Percentiles rank a stretch among this genome's conserved stretches.
Conservation (phyloP, 2,888 invertebrate species). For the Pheosia tremula region DNA sequence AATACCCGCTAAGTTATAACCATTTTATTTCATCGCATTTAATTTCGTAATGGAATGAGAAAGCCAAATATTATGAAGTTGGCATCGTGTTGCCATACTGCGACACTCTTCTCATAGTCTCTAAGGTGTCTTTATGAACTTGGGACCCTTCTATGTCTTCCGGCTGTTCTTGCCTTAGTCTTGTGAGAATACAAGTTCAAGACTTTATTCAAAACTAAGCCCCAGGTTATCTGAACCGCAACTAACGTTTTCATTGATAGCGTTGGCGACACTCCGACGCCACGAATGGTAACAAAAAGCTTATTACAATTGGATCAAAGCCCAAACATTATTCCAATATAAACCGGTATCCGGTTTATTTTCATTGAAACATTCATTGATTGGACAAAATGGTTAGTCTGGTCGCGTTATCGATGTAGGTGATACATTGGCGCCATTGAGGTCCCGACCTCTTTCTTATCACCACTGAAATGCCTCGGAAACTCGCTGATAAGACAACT, state of each 20-base stretch:
- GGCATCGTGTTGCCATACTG: too few relatives aligned
- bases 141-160: too few relatives aligned
- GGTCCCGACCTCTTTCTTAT: conserved; percentile 47
- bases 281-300: background rate
- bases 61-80: too few relatives aligned
- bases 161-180: too few relatives aligned
- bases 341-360: conserved; percentile 41
- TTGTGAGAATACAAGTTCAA: too few relatives aligned
- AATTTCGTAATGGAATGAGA: too few relatives aligned
- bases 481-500: conserved; percentile 38
- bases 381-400: conserved; percentile 31
- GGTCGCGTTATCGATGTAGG: conserved; percentile 40
- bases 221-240: too few relatives aligned
- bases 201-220: too few relatives aligned
- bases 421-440: conserved; percentile 52
- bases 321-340: conserved; percentile 20
- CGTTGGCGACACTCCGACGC: background rate
- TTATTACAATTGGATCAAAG: conserved; percentile 9
- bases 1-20: too few relatives aligned
- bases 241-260: background rate
- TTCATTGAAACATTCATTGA: conserved; percentile 40
- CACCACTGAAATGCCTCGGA: conserved; percentile 41
- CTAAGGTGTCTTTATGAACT: too few relatives aligned
- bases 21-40: too few relatives aligned
- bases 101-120: too few relatives aligned